These are phyloP conservation scores for Clepsis dumicolana DNA, from an alignment of 2,888 invertebrate genomes.

Conservation along the genomic window DNA sequence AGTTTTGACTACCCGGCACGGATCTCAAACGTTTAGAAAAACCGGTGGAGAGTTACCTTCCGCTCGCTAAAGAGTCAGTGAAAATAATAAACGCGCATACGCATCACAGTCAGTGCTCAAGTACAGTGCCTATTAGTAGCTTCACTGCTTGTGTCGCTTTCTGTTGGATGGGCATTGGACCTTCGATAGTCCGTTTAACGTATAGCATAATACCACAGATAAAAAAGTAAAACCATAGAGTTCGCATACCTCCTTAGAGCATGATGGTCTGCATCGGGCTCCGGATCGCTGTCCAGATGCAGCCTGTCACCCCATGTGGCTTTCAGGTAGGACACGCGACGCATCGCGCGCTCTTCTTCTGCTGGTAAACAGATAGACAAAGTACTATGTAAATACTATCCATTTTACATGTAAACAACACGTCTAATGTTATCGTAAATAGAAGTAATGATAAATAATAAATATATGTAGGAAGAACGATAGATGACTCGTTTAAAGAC, in stretches of 20 bases:
- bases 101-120: background rate
- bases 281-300: constrained; percentile 89
- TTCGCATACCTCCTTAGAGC: constrained; percentile 88
- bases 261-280: constrained; percentile 87
- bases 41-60: background rate
- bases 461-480: constrained; percentile 12
- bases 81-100: background rate
- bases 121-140: background rate
- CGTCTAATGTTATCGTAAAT: background rate
- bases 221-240: background rate
- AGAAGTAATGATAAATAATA: constrained; percentile 10
- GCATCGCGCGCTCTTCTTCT: constrained; percentile 94
- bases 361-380: constrained; percentile 71
- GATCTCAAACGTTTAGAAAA: background rate
- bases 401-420: constrained; percentile 14
- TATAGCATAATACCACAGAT: constrained; percentile 5
- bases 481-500: background rate
- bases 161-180: background rate
- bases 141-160: background rate
- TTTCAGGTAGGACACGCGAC: constrained; percentile 97
- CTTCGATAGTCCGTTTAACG: background rate
- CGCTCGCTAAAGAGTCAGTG: too few relatives aligned
- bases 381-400: background rate
- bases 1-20: background rate
- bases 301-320: constrained; percentile 94